Evolutionary conservation across 2,888 invertebrate species (phyloP).

Genomic region (Rhimphoctona megacephalus): DNA sequence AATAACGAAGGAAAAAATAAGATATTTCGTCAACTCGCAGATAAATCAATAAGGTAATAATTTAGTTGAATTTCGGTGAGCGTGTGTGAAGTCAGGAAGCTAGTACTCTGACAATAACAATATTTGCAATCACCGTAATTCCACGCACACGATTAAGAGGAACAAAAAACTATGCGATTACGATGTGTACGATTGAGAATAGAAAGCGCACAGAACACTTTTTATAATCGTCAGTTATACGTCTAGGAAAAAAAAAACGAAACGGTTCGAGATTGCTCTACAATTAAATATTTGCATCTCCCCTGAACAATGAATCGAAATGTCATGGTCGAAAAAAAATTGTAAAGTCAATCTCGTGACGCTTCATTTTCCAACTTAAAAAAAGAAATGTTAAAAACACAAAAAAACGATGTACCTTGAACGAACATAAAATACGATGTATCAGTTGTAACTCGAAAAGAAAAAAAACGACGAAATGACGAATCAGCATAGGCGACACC

Average conservation of each 20-base stretch:
- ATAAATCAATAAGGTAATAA: background rate
- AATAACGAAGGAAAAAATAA: background rate
- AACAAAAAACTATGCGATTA: background rate
- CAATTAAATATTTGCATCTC: background rate
- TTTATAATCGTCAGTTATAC: background rate
- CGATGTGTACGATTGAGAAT: slow-evolving; percentile 6
- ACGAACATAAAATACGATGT: slow-evolving; percentile 51
- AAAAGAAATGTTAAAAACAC: slow-evolving; percentile 23
- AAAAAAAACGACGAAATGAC: slow-evolving; percentile 3
- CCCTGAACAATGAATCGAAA: too few relatives aligned
- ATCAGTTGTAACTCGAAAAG: slow-evolving; percentile 34
- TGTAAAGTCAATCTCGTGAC: slow-evolving; percentile 32
- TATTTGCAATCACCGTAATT: slow-evolving; percentile 23
- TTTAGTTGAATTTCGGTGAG: slow-evolving; percentile 5
- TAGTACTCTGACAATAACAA: slow-evolving; percentile 49
- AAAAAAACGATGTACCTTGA: slow-evolving; percentile 48
- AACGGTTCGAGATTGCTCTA: slow-evolving; percentile 12
- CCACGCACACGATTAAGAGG: slow-evolving; percentile 47
- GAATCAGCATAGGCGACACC: slow-evolving; percentile 71
- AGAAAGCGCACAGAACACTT: slow-evolving; percentile 45
- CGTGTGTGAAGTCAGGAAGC: slow-evolving; percentile 33
- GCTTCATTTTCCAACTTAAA: slow-evolving; percentile 15
- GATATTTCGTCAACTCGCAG: background rate
- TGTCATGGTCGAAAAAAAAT: background rate
- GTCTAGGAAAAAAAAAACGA: slow-evolving; percentile 3